phyloP scores from a whole-genome alignment of 2,888 invertebrate species.

The Habroteleia sp. region DNA sequence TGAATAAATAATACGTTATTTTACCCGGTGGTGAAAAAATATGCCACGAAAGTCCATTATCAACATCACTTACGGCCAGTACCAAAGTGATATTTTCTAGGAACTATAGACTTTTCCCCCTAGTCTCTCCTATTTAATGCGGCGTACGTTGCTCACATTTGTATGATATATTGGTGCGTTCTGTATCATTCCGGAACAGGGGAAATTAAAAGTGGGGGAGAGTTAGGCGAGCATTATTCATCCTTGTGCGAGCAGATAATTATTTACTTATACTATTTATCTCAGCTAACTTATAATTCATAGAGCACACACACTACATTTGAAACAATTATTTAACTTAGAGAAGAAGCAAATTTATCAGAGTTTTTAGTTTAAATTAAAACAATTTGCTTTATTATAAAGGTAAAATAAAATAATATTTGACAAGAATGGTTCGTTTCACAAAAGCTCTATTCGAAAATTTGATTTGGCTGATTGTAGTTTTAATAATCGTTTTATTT shows the following conservation, averaged over 20 bases:
- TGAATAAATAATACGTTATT: conserved; percentile 50
- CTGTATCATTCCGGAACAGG: conserved; percentile 13
- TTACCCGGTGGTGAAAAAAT: conserved; percentile 37
- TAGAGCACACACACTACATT: no score
- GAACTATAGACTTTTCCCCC: conserved; percentile 13
- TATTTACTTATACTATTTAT: not conserved
- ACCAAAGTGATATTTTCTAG: conserved; percentile 36
- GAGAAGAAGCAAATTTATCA: no score
- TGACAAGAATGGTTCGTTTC: no score
- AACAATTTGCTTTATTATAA: no score
- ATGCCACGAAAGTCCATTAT: conserved; percentile 33
- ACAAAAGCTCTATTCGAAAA: not conserved
- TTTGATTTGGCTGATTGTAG: conserved; percentile 9
- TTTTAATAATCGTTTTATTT: conserved; percentile 31
- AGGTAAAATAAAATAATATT: no score
- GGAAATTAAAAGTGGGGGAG: conserved; percentile 14
- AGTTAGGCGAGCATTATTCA: not conserved
- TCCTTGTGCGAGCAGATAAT: not conserved
- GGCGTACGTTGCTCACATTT: conserved; percentile 32
- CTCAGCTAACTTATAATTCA: no score
- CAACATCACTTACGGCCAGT: conserved; percentile 38
- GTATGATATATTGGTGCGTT: conserved; percentile 28
- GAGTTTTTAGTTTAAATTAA: no score
- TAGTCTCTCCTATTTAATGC: conserved; percentile 24
- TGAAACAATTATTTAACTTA: no score